Conservation (phyloP, 2,797 vertebrate genomes). For the Pagetopsis macropterus region DNA sequence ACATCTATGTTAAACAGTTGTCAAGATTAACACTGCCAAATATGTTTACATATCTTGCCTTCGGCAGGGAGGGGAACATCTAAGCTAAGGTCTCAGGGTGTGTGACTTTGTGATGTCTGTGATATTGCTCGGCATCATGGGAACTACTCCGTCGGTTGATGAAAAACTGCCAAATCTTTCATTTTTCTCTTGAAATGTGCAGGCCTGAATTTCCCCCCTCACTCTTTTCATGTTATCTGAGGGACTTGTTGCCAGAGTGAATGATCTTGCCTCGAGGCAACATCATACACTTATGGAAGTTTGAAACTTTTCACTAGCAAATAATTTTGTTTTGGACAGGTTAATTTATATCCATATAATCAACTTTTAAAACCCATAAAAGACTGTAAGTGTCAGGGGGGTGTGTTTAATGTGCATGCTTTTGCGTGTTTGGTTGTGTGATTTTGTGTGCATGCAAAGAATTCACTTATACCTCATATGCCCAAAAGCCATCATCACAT, state of each 20-base stretch:
- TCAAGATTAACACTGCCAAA: constrained; percentile 82
- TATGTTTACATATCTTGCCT: constrained; percentile 76
- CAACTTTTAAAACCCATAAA: constrained; percentile 69
- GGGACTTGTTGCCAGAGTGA: constrained; percentile 66
- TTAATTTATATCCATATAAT: constrained; percentile 67
- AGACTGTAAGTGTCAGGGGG: constrained; percentile 41
- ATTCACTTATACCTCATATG: constrained; percentile 65
- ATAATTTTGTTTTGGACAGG: constrained; percentile 61
- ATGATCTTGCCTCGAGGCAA: constrained; percentile 68
- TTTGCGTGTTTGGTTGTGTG: constrained; percentile 52
- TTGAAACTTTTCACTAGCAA: constrained; percentile 57
- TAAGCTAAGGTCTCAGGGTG: constrained; percentile 50
- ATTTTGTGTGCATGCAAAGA: constrained; percentile 51
- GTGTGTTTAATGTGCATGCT: constrained; percentile 48
- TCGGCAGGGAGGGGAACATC: constrained; percentile 57
- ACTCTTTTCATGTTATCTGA: constrained; percentile 62
- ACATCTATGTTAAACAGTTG: constrained; percentile 83
- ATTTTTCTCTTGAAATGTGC: constrained; percentile 46
- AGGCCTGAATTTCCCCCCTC: constrained; percentile 23
- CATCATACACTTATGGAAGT: constrained; percentile 50
- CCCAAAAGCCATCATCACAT: constrained; percentile 75
- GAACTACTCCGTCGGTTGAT: constrained; percentile 48
- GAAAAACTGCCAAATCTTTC: constrained; percentile 64
- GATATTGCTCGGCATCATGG: constrained; percentile 56
- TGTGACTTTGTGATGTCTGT: constrained; percentile 56